phyloP scores from a whole-genome alignment of 2,888 invertebrate species.

The Phaonia tiefii region DNA sequence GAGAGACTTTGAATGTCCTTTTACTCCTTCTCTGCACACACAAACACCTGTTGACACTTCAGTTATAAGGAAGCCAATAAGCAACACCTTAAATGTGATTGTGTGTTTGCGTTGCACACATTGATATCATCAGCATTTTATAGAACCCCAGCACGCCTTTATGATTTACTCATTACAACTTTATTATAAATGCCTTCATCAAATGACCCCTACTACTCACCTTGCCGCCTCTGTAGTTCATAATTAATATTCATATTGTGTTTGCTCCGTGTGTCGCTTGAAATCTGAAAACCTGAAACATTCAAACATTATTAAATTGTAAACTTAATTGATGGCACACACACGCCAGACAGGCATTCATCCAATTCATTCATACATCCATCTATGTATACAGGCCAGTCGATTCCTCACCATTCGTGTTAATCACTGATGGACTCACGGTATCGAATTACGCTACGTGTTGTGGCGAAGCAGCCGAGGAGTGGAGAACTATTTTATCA shows the following conservation, averaged over 20 bases:
- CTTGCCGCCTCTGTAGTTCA: constrained; percentile 20
- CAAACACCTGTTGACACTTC: constrained; percentile 57
- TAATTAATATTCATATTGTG: constrained; percentile 65
- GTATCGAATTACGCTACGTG: background rate
- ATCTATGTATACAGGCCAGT: constrained; percentile 6
- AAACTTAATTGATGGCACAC: constrained; percentile 62
- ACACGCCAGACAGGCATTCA: constrained; percentile 54
- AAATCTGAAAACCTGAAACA: constrained; percentile 51
- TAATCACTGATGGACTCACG: constrained; percentile 8
- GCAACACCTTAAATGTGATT: constrained; percentile 17
- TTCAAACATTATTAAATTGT: constrained; percentile 64
- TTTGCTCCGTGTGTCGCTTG: constrained; percentile 29
- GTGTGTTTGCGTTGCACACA: too few species aligned
- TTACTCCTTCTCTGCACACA: constrained; percentile 2
- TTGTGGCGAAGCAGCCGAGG: background rate
- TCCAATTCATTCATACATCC: constrained; percentile 2
- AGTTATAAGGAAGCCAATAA: constrained; percentile 28
- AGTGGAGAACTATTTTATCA: too few species aligned
- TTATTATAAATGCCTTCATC: constrained; percentile 59
- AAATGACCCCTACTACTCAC: constrained; percentile 41
- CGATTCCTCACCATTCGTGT: background rate
- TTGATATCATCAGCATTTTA: too few species aligned
- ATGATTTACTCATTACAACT: constrained; percentile 54
- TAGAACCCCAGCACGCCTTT: constrained; percentile 33
- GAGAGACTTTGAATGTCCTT: constrained; percentile 43